Conservation (phyloP, 2,113 vertebrate genomes). For the Caretta caretta region DNA sequence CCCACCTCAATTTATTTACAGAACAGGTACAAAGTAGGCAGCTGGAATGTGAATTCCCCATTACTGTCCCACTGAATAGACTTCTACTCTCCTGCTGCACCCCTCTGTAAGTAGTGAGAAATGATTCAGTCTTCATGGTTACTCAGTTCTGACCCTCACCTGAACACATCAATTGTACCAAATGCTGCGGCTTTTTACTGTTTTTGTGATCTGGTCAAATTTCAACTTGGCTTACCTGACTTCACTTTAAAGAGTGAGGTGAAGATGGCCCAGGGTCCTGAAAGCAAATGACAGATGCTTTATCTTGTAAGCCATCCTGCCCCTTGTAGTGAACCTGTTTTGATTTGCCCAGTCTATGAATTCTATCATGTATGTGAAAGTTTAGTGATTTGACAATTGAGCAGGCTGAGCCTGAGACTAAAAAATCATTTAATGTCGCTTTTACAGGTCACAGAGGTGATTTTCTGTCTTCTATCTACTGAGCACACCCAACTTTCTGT, state of each 20-base stretch:
- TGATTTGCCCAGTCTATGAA: constrained; percentile 1
- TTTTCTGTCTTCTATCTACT: neutral
- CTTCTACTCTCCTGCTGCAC: constrained; percentile 52
- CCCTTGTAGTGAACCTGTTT: neutral
- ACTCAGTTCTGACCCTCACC: constrained; percentile 60
- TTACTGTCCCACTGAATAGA: constrained; percentile 38
- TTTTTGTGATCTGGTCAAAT: constrained; percentile 59
- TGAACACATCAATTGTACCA: constrained; percentile 50
- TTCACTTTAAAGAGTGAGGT: constrained; percentile 37
- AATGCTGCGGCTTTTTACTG: constrained; percentile 37
- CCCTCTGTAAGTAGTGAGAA: constrained; percentile 51
- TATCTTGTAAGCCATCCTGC: neutral
- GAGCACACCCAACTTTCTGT: constrained; percentile 10
- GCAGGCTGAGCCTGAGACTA: neutral
- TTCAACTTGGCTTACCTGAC: constrained; percentile 41
- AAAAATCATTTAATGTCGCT: constrained; percentile 8
- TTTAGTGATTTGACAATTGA: constrained; percentile 21
- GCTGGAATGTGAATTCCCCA: constrained; percentile 16
- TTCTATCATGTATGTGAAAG: neutral
- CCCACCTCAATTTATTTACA: constrained; percentile 49
- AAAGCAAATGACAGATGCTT: constrained; percentile 15
- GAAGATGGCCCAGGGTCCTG: constrained; percentile 21
- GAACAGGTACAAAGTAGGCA: constrained; percentile 25
- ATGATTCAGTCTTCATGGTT: constrained; percentile 44
- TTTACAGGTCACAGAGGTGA: constrained; percentile 5